Evolutionary conservation across 2,888 invertebrate species (phyloP).

Genomic region (Escarpia spicata): DNA sequence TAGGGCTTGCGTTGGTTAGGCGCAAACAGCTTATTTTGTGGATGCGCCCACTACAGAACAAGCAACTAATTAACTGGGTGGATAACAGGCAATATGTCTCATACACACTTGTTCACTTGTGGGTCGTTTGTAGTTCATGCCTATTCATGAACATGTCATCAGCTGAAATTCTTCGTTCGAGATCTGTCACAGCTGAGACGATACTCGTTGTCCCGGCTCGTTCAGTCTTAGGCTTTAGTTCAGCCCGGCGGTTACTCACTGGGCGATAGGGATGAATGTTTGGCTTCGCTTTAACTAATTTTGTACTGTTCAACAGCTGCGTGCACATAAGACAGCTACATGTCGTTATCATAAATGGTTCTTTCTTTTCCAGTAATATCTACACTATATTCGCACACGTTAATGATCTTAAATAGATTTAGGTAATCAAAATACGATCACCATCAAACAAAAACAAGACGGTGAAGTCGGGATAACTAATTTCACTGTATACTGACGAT

Average conservation of each 20-base stretch:
- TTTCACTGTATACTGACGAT: neutral
- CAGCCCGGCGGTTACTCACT: neutral
- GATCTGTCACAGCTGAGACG: neutral
- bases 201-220: neutral
- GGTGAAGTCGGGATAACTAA: neutral
- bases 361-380: neutral
- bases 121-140: neutral
- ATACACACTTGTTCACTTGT: neutral
- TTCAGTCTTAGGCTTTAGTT: too few species aligned
- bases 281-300: neutral
- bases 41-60: neutral
- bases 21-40: neutral
- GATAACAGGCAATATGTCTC: neutral
- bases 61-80: neutral
- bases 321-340: neutral
- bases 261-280: neutral
- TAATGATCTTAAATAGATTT: neutral
- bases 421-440: neutral
- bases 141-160: neutral
- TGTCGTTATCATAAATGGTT: neutral
- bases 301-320: neutral
- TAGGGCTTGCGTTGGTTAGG: too few species aligned
- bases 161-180: neutral
- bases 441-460: neutral
- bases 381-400: neutral